Base-by-base conservation (phyloP, 2,888 invertebrate species). In the Busseola fusca region DNA sequence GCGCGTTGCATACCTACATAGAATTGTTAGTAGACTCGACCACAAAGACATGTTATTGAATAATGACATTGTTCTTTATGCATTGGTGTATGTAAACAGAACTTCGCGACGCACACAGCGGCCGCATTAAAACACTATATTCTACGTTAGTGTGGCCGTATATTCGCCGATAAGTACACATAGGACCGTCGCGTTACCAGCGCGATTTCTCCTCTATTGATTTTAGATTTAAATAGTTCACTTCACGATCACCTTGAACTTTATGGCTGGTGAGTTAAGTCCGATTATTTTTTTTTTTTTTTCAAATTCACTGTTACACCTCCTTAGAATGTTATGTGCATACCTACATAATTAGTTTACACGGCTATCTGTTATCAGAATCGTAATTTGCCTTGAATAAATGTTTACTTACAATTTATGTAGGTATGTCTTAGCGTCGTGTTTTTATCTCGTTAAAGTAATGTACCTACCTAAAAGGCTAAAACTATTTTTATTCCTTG, bases 171-270 rank as follows among this genome's bases (percentile, higher is more conserved):
- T 92, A 92, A 91, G 91, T 89, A 91, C 90, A 87, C 91, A 92
- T 91, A 91, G 87, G 89, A 87, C 87, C 89, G 90, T 86, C 89
- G 91, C 87, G 90, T 89, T 88, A 85, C 87, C 90, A 87, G 89
- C 87, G 91, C 91, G 91, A 92, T 94, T 92, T 93, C 92, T 91
- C 85, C 91, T 91, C 86, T 93, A 94, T 95, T 91, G 94, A 95
- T 94, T 94, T 91, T 91, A 90, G 86, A 91, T 90, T 92, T 87
- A 88, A 89, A 90, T 91, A 88, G 87, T 87, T 85, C 86, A 85
- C 83, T 79, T 80, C 81, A 84, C 84, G 87, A 80, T 84, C 84
- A 91, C 93, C 93, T 95, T 94, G 93, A 93, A 93, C 91, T 92
- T 89, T 89, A 95, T 95, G 95, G 92, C 95, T 88, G 95, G 95